Conservation (phyloP, 1,140 invertebrate species). For the Mactra quadrangularis region DNA sequence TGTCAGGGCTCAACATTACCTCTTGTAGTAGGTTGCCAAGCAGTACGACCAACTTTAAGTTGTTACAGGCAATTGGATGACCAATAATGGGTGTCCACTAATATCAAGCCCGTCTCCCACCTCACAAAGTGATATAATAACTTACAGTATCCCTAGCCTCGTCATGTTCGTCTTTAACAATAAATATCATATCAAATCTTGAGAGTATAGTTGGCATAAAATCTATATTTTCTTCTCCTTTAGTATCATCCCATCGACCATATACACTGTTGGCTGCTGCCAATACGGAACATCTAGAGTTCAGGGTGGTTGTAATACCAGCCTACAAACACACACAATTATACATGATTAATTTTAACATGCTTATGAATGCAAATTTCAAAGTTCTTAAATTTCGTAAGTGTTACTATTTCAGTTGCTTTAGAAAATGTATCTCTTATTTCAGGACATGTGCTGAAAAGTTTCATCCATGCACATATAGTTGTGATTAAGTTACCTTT, state of each 20-base stretch:
- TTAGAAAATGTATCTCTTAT: too few species aligned
- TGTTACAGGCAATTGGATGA: too few species aligned
- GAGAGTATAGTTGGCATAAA: slow-evolving; percentile 99
- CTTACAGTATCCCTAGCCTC: slow-evolving; percentile 92
- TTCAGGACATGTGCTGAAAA: too few species aligned
- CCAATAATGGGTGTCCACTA: too few species aligned
- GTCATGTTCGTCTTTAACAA: slow-evolving; percentile 99
- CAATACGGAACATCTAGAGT: slow-evolving; percentile 98
- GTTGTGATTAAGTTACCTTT: too few species aligned
- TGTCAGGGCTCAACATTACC: too few species aligned
- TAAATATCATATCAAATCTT: slow-evolving; percentile 99
- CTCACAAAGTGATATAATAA: too few species aligned
- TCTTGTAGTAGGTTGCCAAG: too few species aligned
- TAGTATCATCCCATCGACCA: slow-evolving; percentile 99
- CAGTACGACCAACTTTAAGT: too few species aligned
- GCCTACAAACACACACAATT: slow-evolving; percentile 88
- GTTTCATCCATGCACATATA: too few species aligned
- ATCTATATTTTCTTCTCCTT: slow-evolving; percentile 98
- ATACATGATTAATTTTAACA: background rate
- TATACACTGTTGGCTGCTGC: slow-evolving; percentile 99
- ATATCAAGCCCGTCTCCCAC: too few species aligned
- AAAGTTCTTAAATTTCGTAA: background rate
- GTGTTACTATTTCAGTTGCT: background rate
- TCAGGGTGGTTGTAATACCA: slow-evolving; percentile 99
- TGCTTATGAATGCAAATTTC: background rate